Percentiles rank a stretch among this genome's conserved stretches.
These are phyloP conservation scores for Chrosomus eos DNA, from an alignment of 2,797 vertebrate species.

Conservation along the genomic window DNA sequence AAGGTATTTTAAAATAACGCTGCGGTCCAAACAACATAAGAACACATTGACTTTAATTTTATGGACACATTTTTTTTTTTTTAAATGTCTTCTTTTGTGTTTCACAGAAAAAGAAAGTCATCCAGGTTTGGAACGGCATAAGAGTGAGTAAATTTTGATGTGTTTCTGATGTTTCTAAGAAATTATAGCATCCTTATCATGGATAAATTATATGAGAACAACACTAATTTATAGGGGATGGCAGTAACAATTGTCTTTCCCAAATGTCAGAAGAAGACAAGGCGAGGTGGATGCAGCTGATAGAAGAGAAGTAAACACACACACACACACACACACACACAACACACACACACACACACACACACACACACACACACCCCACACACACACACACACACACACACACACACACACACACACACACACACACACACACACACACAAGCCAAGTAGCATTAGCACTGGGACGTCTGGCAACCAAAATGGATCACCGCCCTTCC, in stretches of 20 bases:
- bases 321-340: too few relatives aligned
- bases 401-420: too few relatives aligned
- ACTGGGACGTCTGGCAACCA: too few relatives aligned
- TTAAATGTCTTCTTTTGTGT: neutral
- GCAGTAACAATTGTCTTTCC: too few relatives aligned
- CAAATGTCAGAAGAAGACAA: neutral
- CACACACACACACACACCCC: too few relatives aligned
- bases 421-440: too few relatives aligned
- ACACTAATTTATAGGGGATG: too few relatives aligned
- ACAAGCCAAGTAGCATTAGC: too few relatives aligned
- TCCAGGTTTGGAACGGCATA: neutral
- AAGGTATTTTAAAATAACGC: neutral
- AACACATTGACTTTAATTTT: neutral
- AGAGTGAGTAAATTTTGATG: slow-evolving; percentile 1
- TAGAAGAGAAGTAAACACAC: neutral
- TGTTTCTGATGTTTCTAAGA: neutral
- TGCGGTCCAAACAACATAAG: neutral
- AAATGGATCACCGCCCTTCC: too few relatives aligned
- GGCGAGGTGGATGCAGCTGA: neutral
- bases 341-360: neutral
- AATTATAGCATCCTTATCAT: neutral
- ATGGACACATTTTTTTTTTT: neutral
- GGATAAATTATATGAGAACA: neutral
- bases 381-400: neutral
- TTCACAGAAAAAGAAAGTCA: neutral